phyloP scores from a whole-genome alignment of 2,888 invertebrate species.

The Horisme vitalbata region DNA sequence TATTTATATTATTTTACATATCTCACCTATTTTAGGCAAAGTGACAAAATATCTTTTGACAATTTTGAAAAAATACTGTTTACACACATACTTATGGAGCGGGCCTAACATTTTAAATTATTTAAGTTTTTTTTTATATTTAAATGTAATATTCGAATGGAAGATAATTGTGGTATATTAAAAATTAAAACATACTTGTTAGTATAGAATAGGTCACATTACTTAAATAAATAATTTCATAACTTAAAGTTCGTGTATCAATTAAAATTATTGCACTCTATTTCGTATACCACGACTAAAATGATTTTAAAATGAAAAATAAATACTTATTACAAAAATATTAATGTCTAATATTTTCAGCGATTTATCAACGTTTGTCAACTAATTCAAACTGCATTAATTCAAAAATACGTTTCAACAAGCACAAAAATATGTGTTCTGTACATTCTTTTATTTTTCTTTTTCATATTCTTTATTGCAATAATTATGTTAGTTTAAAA shows the following conservation, averaged over 20 bases:
- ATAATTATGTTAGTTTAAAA: too few species aligned
- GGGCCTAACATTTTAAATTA: slow-evolving; percentile 33
- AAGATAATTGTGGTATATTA: slow-evolving; percentile 6
- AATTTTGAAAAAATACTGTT: slow-evolving; percentile 47
- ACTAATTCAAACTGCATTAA: too few species aligned
- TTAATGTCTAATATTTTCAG: too few species aligned
- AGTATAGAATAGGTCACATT: slow-evolving; percentile 10
- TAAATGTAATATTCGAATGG: slow-evolving; percentile 1
- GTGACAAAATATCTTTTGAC: slow-evolving; percentile 61
- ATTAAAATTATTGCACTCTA: slow-evolving; percentile 1
- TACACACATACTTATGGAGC: slow-evolving; percentile 42
- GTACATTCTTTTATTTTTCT: too few species aligned
- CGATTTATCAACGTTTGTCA: too few species aligned
- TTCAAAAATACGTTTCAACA: neutral
- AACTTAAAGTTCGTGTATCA: too few species aligned
- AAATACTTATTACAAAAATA: too few species aligned
- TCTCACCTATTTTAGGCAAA: slow-evolving; percentile 71
- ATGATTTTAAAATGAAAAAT: too few species aligned
- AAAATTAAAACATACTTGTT: slow-evolving; percentile 18
- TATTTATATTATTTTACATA: slow-evolving; percentile 75
- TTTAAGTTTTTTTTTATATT: neutral
- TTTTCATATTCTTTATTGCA: too few species aligned
- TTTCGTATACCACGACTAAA: too few species aligned
- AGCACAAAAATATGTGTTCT: neutral
- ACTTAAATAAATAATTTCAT: slow-evolving; percentile 1